Base-by-base conservation (phyloP, 1,140 invertebrate species). In the Bombus impatiens region DNA sequence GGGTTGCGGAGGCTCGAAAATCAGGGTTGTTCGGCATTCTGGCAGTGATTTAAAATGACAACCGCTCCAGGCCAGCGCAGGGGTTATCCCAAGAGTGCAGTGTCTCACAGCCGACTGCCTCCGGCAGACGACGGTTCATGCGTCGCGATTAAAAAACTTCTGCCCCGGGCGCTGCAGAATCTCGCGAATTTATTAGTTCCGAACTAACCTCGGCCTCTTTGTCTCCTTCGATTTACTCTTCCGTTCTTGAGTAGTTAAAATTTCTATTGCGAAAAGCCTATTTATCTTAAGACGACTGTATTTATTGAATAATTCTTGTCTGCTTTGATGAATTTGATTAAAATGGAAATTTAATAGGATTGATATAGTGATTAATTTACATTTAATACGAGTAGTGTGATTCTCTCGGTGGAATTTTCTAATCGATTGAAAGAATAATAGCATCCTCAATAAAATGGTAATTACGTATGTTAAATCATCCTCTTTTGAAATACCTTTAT, bases 21-120 rank as follows among this genome's bases (percentile, higher is more conserved):
- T 78, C 80, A 70, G 78, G 74, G 71, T 57, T 75, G 82, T 84
- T 86, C 74, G 77, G 78, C 84, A 83, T 81, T 82, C 86, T 83
- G 89, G 89, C 92, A 92, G 91, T 94, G 92, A 94, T 94, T 94
- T 94, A 93, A 94, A 94, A 93, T 93, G 93, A 94, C 92, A 93
- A 90, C 87, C 91, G 86, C 89, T 89, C 88, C 84, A 76, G 88
- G 84, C 87, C 84, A 40, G 65, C 42, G 87, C 85, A 68, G 76
- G 79, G 82, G 82, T 85, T 78, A 84, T 93, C 93, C 93, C 93
- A 90, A 75, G 93, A 93, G 93, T 94, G 93, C 93, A 89, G 93
- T 94, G 91, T 87, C 91, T 94, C 92, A 94, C 84, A 83, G 88
- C 62, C 57, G 85, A 59, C 85, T 85, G 87, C 83, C 87, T 88